Evolutionary conservation across 2,888 invertebrate genomes (phyloP).

Genomic region (Nemapogon koenigi): DNA sequence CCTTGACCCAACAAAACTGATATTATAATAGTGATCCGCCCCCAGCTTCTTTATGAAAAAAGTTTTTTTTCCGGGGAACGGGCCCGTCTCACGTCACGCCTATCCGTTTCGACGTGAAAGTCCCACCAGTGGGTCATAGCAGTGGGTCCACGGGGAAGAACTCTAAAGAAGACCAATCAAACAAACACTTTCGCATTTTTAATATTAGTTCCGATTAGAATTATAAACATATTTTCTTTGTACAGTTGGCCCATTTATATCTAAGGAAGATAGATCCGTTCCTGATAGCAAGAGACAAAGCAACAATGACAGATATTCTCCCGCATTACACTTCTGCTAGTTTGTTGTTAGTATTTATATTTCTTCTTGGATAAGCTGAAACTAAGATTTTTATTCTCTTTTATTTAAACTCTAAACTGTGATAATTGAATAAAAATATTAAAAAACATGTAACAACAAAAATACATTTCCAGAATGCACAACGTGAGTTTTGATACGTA

Average conservation of each 20-base stretch:
- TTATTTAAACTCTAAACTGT: not conserved
- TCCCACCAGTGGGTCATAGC: no score
- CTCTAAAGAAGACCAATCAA: no score
- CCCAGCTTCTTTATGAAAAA: no score
- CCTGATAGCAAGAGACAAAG: constrained; percentile 20
- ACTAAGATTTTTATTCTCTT: not conserved
- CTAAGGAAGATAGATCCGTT: constrained; percentile 41
- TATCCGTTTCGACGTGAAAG: not conserved
- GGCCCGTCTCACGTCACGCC: no score
- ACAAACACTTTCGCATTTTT: not conserved
- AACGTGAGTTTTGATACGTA: not conserved
- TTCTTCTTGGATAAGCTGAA: not conserved
- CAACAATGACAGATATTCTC: constrained; percentile 19
- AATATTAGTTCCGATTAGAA: not conserved
- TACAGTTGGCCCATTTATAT: constrained; percentile 38
- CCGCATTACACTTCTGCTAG: constrained; percentile 29
- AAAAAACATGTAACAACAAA: not conserved
- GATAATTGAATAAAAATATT: not conserved
- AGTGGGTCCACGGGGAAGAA: no score
- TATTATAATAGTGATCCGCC: no score
- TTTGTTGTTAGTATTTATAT: constrained; percentile 25
- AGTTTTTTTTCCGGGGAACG: no score
- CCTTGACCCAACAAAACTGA: no score
- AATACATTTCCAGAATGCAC: no score
- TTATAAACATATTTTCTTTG: constrained; percentile 10